Percentiles rank a stretch among this genome's conserved stretches.
phyloP scores from a whole-genome alignment of 2,888 invertebrate species.

The Cosmorhoe ocellata region DNA sequence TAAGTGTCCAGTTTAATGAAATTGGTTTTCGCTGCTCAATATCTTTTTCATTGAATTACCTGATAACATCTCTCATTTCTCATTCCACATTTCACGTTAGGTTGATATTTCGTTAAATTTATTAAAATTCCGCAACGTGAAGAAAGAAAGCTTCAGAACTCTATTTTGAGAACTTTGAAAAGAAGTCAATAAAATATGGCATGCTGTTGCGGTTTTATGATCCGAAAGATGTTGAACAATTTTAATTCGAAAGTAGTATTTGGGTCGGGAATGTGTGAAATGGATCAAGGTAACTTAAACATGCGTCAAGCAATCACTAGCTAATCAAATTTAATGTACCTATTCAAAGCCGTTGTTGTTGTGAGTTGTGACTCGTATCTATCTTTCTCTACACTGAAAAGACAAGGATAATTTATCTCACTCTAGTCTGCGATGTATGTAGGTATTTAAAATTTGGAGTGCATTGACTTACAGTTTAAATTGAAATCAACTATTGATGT shows the following conservation, averaged over 20 bases:
- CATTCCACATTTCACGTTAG: too few relatives aligned
- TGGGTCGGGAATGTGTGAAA: conserved; percentile 21
- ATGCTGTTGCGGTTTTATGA: conserved; percentile 32
- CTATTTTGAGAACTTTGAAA: conserved; percentile 9
- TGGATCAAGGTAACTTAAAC: conserved; percentile 27
- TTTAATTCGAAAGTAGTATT: conserved; percentile 25
- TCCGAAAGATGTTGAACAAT: conserved; percentile 18
- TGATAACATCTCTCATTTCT: too few relatives aligned
- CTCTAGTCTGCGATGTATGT: background rate
- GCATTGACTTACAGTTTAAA: conserved; percentile 12
- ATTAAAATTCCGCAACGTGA: too few relatives aligned
- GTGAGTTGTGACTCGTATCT: background rate
- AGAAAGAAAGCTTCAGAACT: background rate
- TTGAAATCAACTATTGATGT: conserved; percentile 15
- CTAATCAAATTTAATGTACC: background rate
- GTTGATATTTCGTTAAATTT: too few relatives aligned
- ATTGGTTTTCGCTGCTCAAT: too few relatives aligned
- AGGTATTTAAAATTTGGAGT: background rate
- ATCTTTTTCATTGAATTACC: too few relatives aligned
- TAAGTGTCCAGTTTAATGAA: too few relatives aligned
- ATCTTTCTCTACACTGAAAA: too few relatives aligned
- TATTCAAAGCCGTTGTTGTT: background rate
- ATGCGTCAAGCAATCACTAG: background rate
- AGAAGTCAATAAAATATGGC: conserved; percentile 25
- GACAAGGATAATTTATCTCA: background rate